A percentile compares a stretch with the other conserved stretches of the same genome.
Evolutionary conservation across 2,797 vertebrate species (phyloP).

Genomic region (Sebastes cheni): DNA sequence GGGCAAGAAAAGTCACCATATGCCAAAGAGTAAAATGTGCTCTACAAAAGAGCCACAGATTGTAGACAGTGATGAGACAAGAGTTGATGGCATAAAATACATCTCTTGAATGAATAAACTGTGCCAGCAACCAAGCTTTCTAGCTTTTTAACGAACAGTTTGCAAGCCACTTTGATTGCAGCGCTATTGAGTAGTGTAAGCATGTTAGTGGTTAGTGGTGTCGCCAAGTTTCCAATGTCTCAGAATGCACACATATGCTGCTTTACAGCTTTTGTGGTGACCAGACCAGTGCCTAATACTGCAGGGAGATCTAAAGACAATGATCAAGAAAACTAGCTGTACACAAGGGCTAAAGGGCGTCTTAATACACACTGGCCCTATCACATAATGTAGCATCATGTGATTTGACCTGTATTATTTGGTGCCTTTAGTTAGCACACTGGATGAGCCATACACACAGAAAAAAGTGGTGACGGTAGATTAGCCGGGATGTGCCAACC

Average conservation of each 20-base stretch:
- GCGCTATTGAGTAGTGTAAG: too few species aligned
- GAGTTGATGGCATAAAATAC: too few species aligned
- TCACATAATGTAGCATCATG: background rate
- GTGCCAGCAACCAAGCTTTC: too few species aligned
- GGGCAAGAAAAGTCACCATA: too few species aligned
- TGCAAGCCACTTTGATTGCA: too few species aligned
- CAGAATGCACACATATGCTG: fast-evolving
- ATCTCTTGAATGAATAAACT: too few species aligned
- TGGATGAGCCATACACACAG: background rate
- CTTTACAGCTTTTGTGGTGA: background rate
- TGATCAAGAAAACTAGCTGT: background rate
- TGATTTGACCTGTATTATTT: background rate
- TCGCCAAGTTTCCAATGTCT: background rate
- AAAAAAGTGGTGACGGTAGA: background rate
- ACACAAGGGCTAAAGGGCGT: background rate
- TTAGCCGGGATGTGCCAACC: background rate
- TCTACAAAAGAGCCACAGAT: too few species aligned
- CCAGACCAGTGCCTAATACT: background rate
- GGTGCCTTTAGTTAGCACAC: background rate
- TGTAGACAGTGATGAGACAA: too few species aligned
- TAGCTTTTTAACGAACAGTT: too few species aligned
- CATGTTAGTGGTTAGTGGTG: background rate
- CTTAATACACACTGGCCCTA: too few species aligned
- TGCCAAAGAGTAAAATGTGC: too few species aligned
- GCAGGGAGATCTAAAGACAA: background rate